Percentiles rank a stretch among this genome's conserved stretches.
Conservation (phyloP, 2,797 vertebrate genomes). For the Parauchenoglanis ngamensis region DNA sequence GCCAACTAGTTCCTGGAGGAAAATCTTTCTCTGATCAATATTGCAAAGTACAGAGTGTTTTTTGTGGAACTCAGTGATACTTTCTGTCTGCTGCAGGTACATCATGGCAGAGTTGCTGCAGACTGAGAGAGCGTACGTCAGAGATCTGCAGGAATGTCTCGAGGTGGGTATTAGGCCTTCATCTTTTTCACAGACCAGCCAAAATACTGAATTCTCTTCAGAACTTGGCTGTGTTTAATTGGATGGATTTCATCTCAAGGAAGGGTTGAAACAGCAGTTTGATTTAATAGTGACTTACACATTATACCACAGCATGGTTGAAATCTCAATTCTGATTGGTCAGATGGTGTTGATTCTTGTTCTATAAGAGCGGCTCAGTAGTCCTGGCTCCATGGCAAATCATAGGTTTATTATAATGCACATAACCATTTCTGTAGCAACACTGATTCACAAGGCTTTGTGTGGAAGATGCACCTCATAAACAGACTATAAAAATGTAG, state of each 20-base stretch:
- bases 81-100: conserved; percentile 66
- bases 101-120: conserved; percentile 98
- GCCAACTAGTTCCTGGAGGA: not conserved
- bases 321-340: conserved; percentile 4
- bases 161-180: conserved; percentile 66
- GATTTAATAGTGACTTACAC: not conserved
- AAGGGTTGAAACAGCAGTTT: not conserved
- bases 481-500: not conserved
- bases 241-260: not conserved
- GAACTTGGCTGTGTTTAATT: not conserved
- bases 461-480: not conserved
- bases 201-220: not conserved
- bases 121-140: conserved; percentile 93
- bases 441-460: not conserved
- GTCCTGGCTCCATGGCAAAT: not conserved
- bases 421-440: not conserved
- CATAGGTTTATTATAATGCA: not conserved
- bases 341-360: not conserved
- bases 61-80: not conserved
- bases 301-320: not conserved
- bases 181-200: not conserved
- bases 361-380: not conserved
- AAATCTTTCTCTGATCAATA: conserved; percentile 20
- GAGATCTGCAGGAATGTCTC: conserved; percentile 94
- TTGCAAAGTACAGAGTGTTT: not conserved